These are phyloP conservation scores for Himalopsyche kuldschensis DNA, from an alignment of 2,888 invertebrate species.

Conservation along the genomic window DNA sequence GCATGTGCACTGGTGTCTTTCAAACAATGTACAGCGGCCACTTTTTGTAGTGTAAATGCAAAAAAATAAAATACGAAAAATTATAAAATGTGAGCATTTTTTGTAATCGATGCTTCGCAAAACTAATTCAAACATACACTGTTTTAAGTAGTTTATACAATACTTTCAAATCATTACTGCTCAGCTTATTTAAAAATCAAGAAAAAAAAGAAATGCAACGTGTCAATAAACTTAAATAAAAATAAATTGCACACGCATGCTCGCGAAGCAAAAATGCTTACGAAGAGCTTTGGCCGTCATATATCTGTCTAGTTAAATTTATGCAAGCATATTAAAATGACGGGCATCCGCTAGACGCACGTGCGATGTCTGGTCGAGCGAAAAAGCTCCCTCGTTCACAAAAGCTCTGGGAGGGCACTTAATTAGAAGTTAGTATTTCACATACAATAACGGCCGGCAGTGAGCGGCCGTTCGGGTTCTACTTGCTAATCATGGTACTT, in stretches of 20 bases:
- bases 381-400: slow-evolving; percentile 23
- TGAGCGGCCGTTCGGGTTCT: not conserved
- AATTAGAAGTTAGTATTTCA: slow-evolving; percentile 38
- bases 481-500: slow-evolving; percentile 11
- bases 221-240: not conserved
- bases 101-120: too few species aligned
- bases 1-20: too few species aligned
- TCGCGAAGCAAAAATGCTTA: not conserved
- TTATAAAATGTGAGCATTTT: too few species aligned
- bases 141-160: too few species aligned
- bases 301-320: slow-evolving; percentile 3
- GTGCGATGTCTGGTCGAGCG: slow-evolving; percentile 26
- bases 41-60: too few species aligned
- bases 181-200: too few species aligned
- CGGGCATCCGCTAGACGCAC: slow-evolving; percentile 8
- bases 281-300: not conserved
- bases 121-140: too few species aligned
- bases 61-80: too few species aligned
- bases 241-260: not conserved
- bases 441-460: slow-evolving; percentile 23
- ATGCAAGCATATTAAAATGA: slow-evolving; percentile 20
- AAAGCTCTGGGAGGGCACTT: slow-evolving; percentile 26
- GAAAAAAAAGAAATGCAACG: not conserved
- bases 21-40: too few species aligned
- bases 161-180: too few species aligned